phyloP scores from a whole-genome alignment of 2,797 vertebrate genomes.

The Lerista edwardsae region DNA sequence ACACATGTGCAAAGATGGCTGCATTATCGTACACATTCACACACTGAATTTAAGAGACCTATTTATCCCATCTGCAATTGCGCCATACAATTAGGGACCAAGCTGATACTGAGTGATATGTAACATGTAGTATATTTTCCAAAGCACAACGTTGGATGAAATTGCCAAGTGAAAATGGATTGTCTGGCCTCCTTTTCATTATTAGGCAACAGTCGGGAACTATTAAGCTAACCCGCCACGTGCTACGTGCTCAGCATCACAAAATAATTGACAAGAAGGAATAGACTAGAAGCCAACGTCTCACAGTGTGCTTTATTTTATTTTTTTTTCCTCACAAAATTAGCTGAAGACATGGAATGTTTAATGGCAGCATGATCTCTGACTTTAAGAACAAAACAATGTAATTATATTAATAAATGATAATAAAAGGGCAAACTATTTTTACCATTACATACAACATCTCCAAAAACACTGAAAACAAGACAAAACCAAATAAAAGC shows the following conservation, averaged over 20 bases:
- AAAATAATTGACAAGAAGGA: neutral
- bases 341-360: constrained; percentile 67
- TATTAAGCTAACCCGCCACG: neutral
- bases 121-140: neutral
- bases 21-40: neutral
- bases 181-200: neutral
- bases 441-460: constrained; percentile 66
- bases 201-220: neutral
- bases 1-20: neutral
- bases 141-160: neutral
- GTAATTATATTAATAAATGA: constrained; percentile 67
- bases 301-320: constrained; percentile 72
- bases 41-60: too few species aligned
- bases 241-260: neutral
- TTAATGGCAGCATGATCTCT: constrained; percentile 72
- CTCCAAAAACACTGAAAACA: constrained; percentile 53
- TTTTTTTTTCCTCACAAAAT: constrained; percentile 71
- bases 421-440: constrained; percentile 69
- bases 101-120: neutral
- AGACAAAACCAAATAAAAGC: constrained; percentile 27
- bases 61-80: neutral
- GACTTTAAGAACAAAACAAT: constrained; percentile 70
- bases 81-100: neutral
- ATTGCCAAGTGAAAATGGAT: neutral
- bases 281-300: constrained; percentile 40